phyloP scores from a whole-genome alignment of 2,113 vertebrate genomes.

The Engystomops pustulosus region DNA sequence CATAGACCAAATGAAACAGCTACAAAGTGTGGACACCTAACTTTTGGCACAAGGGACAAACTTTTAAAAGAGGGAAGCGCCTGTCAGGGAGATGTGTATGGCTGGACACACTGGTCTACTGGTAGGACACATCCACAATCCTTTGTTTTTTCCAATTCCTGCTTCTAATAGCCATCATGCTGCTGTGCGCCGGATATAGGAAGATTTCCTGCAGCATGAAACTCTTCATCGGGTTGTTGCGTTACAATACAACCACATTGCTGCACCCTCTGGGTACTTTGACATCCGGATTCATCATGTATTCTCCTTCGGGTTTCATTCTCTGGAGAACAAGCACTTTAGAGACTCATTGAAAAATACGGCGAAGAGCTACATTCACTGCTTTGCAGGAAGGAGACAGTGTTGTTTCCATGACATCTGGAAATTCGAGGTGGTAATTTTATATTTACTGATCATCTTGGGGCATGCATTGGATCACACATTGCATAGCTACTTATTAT shows the following conservation, averaged over 20 bases:
- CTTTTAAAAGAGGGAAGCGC: not conserved
- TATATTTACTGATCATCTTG: not conserved
- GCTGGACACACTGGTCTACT: not conserved
- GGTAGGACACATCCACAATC: slow-evolving; percentile 1
- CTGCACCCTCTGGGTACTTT: not conserved
- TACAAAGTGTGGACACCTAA: slow-evolving; percentile 63
- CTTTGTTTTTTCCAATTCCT: not conserved
- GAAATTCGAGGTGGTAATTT: not conserved
- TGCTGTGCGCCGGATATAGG: not conserved
- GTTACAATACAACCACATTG: not conserved
- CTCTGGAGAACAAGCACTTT: slow-evolving; percentile 28
- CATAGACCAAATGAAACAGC: slow-evolving; percentile 61
- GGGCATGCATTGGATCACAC: slow-evolving; percentile 12
- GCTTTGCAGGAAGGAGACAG: not conserved
- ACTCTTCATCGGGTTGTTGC: not conserved
- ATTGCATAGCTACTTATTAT: not conserved
- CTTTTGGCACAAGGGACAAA: not conserved
- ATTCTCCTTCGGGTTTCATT: not conserved
- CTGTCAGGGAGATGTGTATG: not conserved
- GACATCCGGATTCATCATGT: not conserved
- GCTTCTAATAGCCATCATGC: not conserved
- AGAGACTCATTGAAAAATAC: slow-evolving; percentile 8
- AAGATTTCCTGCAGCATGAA: slow-evolving; percentile 28
- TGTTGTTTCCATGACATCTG: slow-evolving; percentile 23
- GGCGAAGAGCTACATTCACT: not conserved